phyloP scores from a whole-genome alignment of 2,888 invertebrate species.

The Nephrotoma guestfalica region DNA sequence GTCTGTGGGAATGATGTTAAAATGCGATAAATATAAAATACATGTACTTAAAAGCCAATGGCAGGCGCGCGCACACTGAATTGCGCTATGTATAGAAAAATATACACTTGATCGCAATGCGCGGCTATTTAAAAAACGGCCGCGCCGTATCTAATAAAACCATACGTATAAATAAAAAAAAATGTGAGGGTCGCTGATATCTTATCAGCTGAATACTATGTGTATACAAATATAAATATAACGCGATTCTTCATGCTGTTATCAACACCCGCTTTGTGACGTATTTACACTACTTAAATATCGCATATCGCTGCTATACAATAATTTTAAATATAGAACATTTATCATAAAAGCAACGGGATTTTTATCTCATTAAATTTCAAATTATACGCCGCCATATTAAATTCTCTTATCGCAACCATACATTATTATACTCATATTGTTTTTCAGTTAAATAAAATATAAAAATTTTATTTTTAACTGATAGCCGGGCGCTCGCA shows the following conservation, averaged over 20 bases:
- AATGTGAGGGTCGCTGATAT: background rate
- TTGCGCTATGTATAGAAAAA: background rate
- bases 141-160: background rate
- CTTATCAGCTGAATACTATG: background rate
- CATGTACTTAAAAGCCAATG: background rate
- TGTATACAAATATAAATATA: background rate
- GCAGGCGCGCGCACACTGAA: background rate
- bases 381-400: background rate
- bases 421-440: background rate
- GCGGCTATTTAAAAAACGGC: background rate
- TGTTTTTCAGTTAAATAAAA: background rate
- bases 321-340: background rate
- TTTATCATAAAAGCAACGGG: background rate
- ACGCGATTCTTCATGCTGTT: background rate
- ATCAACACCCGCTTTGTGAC: background rate
- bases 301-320: background rate
- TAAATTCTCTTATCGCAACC: background rate
- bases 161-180: background rate
- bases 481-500: background rate
- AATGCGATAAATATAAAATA: background rate
- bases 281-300: background rate
- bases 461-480: background rate
- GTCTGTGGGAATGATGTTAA: background rate
- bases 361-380: background rate
- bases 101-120: background rate